Evolutionary conservation across 2,888 invertebrate species (phyloP).

Genomic region (Tryphoninae sp.): DNA sequence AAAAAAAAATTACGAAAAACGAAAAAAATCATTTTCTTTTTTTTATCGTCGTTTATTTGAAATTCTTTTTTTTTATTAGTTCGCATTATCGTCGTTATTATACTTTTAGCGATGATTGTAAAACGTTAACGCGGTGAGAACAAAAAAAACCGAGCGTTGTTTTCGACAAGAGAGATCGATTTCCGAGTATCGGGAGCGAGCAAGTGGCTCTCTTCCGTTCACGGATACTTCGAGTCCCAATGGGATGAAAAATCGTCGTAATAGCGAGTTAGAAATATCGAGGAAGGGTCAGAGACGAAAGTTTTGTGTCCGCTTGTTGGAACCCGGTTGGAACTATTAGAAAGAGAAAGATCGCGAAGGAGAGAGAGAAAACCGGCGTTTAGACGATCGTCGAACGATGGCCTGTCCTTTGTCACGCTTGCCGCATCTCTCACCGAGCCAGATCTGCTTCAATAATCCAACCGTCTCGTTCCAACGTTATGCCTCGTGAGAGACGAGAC

Average conservation of each 20-base stretch:
- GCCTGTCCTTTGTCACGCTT: constrained; percentile 47
- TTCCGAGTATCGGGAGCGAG: constrained; percentile 17
- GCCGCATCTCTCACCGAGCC: constrained; percentile 43
- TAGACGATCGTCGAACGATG: constrained; percentile 34
- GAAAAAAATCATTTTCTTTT: too few species aligned
- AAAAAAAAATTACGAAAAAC: too few species aligned
- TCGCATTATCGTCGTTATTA: background rate
- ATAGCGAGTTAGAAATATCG: constrained; percentile 18
- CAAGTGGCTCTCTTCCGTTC: constrained; percentile 4
- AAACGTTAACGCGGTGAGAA: background rate
- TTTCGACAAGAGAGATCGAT: background rate
- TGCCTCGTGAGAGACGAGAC: constrained; percentile 2
- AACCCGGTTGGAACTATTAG: constrained; percentile 3
- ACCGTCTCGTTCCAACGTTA: constrained; percentile 18
- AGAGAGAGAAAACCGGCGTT: constrained; percentile 19
- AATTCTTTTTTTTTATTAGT: background rate
- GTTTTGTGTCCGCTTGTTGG: constrained; percentile 29
- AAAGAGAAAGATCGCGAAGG: background rate
- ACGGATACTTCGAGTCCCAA: constrained; percentile 26
- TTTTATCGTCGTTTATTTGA: background rate
- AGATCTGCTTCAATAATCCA: constrained; percentile 33
- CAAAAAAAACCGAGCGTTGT: background rate
- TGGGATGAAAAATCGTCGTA: constrained; percentile 8
- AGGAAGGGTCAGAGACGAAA: constrained; percentile 49
- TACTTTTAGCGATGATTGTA: background rate